A percentile compares a stretch with the other conserved stretches of the same genome.
Evolutionary conservation across 2,888 invertebrate species (phyloP).

Genomic region (Hypselothyrea guttata): DNA sequence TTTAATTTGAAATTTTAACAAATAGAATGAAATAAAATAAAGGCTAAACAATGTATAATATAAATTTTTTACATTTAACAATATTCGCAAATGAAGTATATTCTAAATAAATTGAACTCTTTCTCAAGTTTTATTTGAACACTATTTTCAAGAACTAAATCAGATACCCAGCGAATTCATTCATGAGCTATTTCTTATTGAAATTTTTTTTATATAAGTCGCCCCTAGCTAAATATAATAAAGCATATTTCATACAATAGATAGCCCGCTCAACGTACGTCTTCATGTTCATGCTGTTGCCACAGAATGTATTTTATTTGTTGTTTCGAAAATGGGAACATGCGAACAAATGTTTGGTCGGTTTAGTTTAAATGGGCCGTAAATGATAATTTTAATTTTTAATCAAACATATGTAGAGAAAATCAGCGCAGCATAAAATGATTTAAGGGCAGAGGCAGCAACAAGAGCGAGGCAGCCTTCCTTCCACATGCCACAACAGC

Average conservation of each 20-base stretch:
- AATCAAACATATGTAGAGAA: constrained; percentile 76
- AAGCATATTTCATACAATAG: constrained; percentile 39
- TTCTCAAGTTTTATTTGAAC: no score
- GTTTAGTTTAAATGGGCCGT: constrained; percentile 80
- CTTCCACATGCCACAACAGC: constrained; percentile 12
- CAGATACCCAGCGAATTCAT: constrained; percentile 12
- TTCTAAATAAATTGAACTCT: no score
- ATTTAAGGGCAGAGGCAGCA: constrained; percentile 59
- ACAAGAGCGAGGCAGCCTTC: constrained; percentile 33
- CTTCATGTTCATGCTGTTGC: constrained; percentile 20
- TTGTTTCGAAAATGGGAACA: constrained; percentile 80
- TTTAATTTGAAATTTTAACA: no score
- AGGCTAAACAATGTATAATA: no score
- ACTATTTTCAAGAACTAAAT: background rate
- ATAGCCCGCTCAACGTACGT: background rate
- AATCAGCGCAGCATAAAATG: constrained; percentile 61
- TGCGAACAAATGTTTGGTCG: constrained; percentile 79
- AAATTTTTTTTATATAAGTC: constrained; percentile 3
- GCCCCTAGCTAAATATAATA: constrained; percentile 19
- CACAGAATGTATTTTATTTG: constrained; percentile 44
- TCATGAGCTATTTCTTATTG: constrained; percentile 7
- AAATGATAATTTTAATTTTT: constrained; percentile 80
- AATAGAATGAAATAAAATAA: no score
- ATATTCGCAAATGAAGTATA: no score
- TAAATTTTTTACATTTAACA: no score